These are phyloP conservation scores for Beroe ovata DNA, from an alignment of 37 sponge, comb jelly and placozoan species.

Conservation along the genomic window DNA sequence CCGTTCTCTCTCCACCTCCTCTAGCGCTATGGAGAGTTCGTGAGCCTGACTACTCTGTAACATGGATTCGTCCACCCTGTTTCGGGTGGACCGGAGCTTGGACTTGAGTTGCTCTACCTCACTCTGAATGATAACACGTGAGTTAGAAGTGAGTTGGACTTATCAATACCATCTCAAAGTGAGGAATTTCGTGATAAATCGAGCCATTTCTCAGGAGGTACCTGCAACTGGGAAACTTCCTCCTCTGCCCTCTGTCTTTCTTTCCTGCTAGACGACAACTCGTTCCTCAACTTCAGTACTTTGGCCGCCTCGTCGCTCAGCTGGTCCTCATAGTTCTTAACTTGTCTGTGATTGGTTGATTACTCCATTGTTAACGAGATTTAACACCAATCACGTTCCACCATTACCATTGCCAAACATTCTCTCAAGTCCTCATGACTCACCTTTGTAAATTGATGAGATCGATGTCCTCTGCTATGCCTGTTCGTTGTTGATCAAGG, in stretches of 20 bases:
- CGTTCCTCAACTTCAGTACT: slow-evolving; percentile 1
- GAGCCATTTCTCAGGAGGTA: too few relatives aligned
- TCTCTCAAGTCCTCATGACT: too few relatives aligned
- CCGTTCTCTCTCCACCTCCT: slow-evolving; percentile 47
- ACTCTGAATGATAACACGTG: too few relatives aligned
- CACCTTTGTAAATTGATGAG: slow-evolving; percentile 49
- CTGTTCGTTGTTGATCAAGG: slow-evolving; percentile 40
- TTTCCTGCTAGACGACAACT: neutral
- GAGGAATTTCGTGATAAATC: too few relatives aligned
- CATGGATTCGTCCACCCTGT: slow-evolving; percentile 15
- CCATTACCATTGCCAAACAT: too few relatives aligned
- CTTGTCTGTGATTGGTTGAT: too few relatives aligned
- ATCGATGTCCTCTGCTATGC: slow-evolving; percentile 63
- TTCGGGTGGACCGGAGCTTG: neutral
- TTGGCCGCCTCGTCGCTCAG: slow-evolving; percentile 1
- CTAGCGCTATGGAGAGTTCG: slow-evolving; percentile 26
- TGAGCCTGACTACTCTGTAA: slow-evolving; percentile 46
- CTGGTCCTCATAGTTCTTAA: slow-evolving; percentile 47
- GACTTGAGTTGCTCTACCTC: neutral
- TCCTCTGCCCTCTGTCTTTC: neutral
- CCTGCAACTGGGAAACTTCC: slow-evolving; percentile 18
- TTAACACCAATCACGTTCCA: too few relatives aligned
- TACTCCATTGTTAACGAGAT: too few relatives aligned
- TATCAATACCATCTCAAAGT: too few relatives aligned
- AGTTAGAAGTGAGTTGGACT: too few relatives aligned